Evolutionary conservation across 2,113 vertebrate genomes (phyloP), one percentile per base, ranked within the genome.

Genomic region (Notothenia coriiceps): DNA sequence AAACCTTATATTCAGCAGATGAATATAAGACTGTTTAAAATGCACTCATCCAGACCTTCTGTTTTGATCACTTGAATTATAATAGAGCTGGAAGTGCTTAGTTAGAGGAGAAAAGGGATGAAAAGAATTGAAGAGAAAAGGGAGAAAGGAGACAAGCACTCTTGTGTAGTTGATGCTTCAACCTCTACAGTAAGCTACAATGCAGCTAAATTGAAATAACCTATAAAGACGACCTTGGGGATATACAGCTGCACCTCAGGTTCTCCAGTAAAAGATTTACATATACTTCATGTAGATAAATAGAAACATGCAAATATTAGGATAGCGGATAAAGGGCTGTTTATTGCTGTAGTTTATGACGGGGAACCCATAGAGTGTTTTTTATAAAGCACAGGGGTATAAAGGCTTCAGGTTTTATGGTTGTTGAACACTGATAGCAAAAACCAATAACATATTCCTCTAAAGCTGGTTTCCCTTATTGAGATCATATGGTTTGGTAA

Each of bases 371-470:
- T 44, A 66, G 43, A 67, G 52, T 57, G 61, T 54, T 71, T 88
- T 89, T 89, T 78, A 86, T 55, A 81, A 85, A 67, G 65, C 65
- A 69, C 18, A 10, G 29, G 29, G 49, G 66, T 71, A 65, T 79
- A 67, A 74, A 83, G 54, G 62, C 66, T 70, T 74, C 40, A 55
- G 79, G 56, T 59, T 80, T 82, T 79, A 89, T 63, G 76, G 80
- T 61, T 68, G 66, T 67, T 84, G 57, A 79, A 74, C 68, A 18
- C 68, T 60, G 66, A 86, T 65, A 59, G 67, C 59, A 74, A 82
- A 90, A 92, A 85, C 69, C 66, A 86, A 87, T 57, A 80, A 65
- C 66, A 75, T 79, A 76, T 72, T 78, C 70, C 54, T 77, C 35
- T 35, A 49, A 74, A 71, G 60, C 47, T 35, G 43, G 50, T 49